Conservation (phyloP, 2,797 vertebrate genomes). For the Moxostoma hubbsi region DNA sequence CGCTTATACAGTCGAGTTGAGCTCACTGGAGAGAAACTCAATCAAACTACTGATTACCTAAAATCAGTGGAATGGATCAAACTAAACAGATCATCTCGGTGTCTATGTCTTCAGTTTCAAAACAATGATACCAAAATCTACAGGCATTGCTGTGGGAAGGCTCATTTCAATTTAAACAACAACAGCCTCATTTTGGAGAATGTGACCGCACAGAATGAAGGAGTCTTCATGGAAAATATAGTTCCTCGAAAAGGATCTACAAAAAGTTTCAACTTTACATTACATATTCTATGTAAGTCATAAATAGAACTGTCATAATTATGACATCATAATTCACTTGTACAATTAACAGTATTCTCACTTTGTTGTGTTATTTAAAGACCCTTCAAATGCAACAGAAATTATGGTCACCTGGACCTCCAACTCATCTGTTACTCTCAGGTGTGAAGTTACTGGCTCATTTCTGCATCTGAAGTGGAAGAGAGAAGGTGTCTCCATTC, state of each 20-base stretch:
- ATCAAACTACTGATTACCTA: not conserved
- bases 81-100: not conserved
- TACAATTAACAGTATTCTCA: not conserved
- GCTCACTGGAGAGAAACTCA: slow-evolving; percentile 1
- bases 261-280: not conserved
- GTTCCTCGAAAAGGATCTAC: not conserved
- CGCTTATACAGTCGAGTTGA: slow-evolving; percentile 22
- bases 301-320: no score
- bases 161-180: slow-evolving; percentile 37
- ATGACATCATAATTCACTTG: no score
- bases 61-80: not conserved
- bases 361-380: slow-evolving; percentile 2
- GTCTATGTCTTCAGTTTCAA: fast-evolving
- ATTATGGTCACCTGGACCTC: slow-evolving; percentile 7
- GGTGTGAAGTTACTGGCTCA: slow-evolving; percentile 35
- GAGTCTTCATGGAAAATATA: slow-evolving; percentile 34
- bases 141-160: not conserved
- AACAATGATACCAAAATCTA: not conserved
- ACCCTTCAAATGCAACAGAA: slow-evolving; percentile 8
- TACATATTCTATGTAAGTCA: slow-evolving; percentile 58
- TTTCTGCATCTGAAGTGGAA: slow-evolving; percentile 49
- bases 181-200: slow-evolving; percentile 53
- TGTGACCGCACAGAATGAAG: slow-evolving; percentile 48
- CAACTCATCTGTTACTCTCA: slow-evolving; percentile 37
- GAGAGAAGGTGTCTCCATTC: slow-evolving; percentile 34